phyloP scores from a whole-genome alignment of 2,113 vertebrate species.

The Erythrocebus patas region DNA sequence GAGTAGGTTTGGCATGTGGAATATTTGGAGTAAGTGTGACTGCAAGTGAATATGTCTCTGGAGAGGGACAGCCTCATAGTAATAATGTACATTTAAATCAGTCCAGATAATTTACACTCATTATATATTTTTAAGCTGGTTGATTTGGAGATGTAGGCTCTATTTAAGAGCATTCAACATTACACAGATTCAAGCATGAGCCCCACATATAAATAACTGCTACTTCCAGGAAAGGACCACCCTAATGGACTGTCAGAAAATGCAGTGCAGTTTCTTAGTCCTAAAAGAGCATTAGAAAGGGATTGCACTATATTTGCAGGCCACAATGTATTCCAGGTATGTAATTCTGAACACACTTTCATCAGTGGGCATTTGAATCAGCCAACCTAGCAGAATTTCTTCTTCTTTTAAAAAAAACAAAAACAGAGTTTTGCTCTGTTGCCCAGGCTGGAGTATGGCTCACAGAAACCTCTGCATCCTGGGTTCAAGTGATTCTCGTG shows the following conservation, averaged over 20 bases:
- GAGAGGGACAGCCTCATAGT: background rate
- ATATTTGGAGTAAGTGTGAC: background rate
- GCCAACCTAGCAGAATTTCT: no score
- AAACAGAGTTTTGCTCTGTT: no score
- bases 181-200: background rate
- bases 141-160: background rate
- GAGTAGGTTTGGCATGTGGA: background rate
- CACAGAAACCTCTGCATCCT: no score
- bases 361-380: background rate
- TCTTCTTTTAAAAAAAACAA: no score
- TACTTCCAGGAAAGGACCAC: background rate
- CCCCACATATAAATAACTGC: background rate
- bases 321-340: background rate
- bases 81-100: background rate
- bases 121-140: background rate
- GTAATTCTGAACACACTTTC: background rate
- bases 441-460: no score
- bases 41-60: background rate
- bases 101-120: background rate
- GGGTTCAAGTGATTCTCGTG: no score
- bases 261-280: background rate
- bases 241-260: background rate
- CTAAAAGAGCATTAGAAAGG: background rate
- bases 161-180: background rate
- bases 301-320: background rate